Percentiles rank a stretch among this genome's conserved stretches.
phyloP scores from a whole-genome alignment of 2,113 vertebrate genomes.

The Herpailurus yagouaroundi region DNA sequence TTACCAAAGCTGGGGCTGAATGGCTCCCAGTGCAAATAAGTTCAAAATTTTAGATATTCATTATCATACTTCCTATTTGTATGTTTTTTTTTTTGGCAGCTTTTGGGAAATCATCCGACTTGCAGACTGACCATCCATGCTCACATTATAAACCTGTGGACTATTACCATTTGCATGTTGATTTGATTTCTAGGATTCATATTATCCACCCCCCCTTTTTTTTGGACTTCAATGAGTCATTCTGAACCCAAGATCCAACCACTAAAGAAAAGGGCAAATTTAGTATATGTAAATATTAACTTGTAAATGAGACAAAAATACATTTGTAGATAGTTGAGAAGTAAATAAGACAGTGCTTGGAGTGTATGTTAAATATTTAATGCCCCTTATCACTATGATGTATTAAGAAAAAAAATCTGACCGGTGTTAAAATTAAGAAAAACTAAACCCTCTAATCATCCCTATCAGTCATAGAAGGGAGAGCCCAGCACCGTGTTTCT shows the following conservation, averaged over 20 bases:
- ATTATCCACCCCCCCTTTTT: neutral
- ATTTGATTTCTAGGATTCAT: neutral
- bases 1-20: neutral
- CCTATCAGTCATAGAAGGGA: neutral
- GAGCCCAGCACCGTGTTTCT: neutral
- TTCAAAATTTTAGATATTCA: neutral
- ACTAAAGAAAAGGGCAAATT: neutral
- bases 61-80: neutral
- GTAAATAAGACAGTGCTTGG: neutral
- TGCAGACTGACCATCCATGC: neutral
- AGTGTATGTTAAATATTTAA: neutral
- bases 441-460: neutral
- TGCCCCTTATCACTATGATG: neutral
- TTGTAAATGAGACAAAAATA: slow-evolving; percentile 25
- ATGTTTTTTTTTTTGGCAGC: neutral
- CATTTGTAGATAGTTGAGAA: neutral
- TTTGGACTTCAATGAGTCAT: neutral
- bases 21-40: neutral
- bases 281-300: neutral
- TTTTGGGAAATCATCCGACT: neutral
- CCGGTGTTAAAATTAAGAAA: neutral
- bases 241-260: neutral
- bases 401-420: neutral
- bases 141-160: neutral
- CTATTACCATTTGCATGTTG: neutral